phyloP scores from a whole-genome alignment of 2,113 vertebrate genomes.

The Andinoacara biseriatus region DNA sequence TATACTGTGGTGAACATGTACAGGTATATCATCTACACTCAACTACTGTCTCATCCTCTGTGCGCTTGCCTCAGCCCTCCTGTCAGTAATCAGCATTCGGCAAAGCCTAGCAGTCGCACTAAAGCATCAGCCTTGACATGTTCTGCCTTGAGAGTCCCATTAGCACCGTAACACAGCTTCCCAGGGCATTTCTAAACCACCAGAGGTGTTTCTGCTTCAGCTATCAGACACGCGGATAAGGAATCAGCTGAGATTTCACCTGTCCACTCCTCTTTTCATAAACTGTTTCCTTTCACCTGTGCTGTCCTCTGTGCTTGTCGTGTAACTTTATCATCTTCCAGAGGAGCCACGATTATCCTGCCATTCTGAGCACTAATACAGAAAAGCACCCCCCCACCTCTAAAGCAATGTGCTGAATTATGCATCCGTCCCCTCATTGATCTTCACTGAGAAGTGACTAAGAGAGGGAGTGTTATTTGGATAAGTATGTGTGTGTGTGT shows the following conservation, averaged over 20 bases:
- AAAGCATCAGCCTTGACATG: slow-evolving; percentile 46
- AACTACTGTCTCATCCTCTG: slow-evolving; percentile 32
- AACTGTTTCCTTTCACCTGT: slow-evolving; percentile 7
- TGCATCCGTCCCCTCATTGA: slow-evolving; percentile 60
- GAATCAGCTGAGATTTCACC: slow-evolving; percentile 8
- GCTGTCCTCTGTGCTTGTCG: neutral
- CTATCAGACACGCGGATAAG: neutral
- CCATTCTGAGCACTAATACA: slow-evolving; percentile 25
- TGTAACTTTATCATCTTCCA: slow-evolving; percentile 45
- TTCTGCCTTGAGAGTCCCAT: slow-evolving; percentile 46
- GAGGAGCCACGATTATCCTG: slow-evolving; percentile 17
- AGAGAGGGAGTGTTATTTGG: slow-evolving; percentile 17
- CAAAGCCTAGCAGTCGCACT: slow-evolving; percentile 40
- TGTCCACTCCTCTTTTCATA: slow-evolving; percentile 6
- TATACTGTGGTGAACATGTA: slow-evolving; percentile 6
- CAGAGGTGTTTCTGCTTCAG: slow-evolving; percentile 22
- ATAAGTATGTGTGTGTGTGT: slow-evolving; percentile 20
- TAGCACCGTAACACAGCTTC: slow-evolving; percentile 18
- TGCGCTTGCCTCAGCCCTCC: slow-evolving; percentile 12
- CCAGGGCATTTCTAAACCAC: slow-evolving; percentile 3
- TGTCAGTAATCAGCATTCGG: slow-evolving; percentile 66
- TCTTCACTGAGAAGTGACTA: slow-evolving; percentile 43
- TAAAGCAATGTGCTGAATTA: slow-evolving; percentile 62
- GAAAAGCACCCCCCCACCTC: slow-evolving; percentile 6
- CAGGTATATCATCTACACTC: slow-evolving; percentile 26